Evolutionary conservation across 1,140 invertebrate genomes (phyloP), one percentile per base, ranked within the genome.

Genomic region (Drosophila oshimai): DNA sequence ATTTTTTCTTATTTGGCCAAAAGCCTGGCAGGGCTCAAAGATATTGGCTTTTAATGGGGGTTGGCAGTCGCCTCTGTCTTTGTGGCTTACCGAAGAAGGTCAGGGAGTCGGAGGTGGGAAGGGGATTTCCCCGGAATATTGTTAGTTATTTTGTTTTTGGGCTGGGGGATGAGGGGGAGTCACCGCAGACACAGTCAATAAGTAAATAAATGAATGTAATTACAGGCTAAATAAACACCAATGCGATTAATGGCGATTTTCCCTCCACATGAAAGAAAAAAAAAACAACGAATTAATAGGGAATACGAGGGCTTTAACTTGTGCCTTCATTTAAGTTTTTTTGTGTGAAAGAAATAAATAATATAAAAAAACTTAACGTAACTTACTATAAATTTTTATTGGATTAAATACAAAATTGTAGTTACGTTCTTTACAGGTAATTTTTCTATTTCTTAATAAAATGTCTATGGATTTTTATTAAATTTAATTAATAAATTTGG

Each of bases 151-250:
- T 76, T 81, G 76, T 79, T 79, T 79, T 77, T 69, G 67, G 80
- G 62, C 6, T n/a, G 71, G 74, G 61, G 71, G 53, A 28, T n/a
- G 6, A 24, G 22, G n/a, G 24, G 17, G 10, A 13, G 15, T 7
- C 39, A 46, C 31, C 64, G 75, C 80, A 75, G 75, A 80, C 76
- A 80, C 80, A 86, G 80, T 89, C 87, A 89, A 89, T 89, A 89
- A 89, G 87, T 88, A 89, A 89, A 89, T 89, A 89, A 89, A 89
- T 89, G 86, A 89, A 89, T 86, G 87, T 89, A 89, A 89, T 89
- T 89, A 89, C 87, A 89, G 87, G 87, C 87, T 89, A 89, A 89
- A 89, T 89, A 89, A 89, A 89, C 87, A 89, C 87, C 87, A 89
- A 89, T 83, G 74, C 87, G 87, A 89, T 89, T 89, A 89, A 89